Evolutionary conservation across 2,888 invertebrate genomes (phyloP), one percentile per base, ranked within the genome.

Genomic region (Quadriops clusia): DNA sequence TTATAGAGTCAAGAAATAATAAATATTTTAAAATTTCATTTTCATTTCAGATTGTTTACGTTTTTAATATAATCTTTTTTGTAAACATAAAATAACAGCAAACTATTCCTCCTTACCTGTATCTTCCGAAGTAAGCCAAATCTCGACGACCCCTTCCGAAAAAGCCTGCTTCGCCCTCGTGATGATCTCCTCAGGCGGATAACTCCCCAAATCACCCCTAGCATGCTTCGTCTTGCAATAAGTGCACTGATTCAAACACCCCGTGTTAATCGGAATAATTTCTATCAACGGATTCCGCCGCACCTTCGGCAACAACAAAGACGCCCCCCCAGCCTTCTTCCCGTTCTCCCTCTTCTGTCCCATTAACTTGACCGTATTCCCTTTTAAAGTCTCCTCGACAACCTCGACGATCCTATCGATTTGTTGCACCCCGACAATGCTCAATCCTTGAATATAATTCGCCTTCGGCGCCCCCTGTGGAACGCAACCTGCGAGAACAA

Each of bases 161-260:
- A 87, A 94, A 0, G 87, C 86, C 60, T 90, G 87, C 17, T 67
- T 61, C 0, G 91, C 95, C 39, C 94, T 67, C 33, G 76, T 77
- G 0, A 94, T 76, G 23, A 97, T 91, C 57, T 94, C 87, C 26
- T 83, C 81, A 0, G 87, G 82, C 0, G 78, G 74, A 56, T 95
- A 95, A 53, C 93, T 94, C 0, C 87, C 93, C n/a, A 98, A 61
- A 53, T 95, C 90, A 0, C 98, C 98, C 28, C 98, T 63, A 0
- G 97, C 97, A 58, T 94, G 93, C 54, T 94, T 95, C 0, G 95
- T 97, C 62, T 97, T 98, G 55, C 97, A 98, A 53, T 98, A 98
- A 0, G 97, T 95, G 58, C 98, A 98, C 51, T 94, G 91, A 64
- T 98, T 98, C 3, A 98, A 64, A 49, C 98, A 98, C 0, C 94